Evolutionary conservation across 2,888 invertebrate genomes (phyloP), one percentile per base, ranked within the genome.

Genomic region (Pocota personata): DNA sequence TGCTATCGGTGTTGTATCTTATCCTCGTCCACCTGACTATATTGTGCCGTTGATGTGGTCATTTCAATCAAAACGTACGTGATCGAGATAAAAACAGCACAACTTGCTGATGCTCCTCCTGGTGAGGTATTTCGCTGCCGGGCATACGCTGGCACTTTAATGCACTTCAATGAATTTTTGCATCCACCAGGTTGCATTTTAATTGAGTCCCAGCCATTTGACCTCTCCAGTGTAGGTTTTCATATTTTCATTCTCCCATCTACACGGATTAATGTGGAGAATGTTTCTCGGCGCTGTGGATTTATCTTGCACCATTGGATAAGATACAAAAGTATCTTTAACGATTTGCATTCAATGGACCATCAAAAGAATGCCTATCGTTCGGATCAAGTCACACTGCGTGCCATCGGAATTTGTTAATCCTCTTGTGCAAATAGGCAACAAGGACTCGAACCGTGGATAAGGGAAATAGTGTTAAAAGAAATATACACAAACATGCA

Each of bases 341-440:
- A 37, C 43, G 27, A 84, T 84, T 80, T 75, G 71, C 84, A 71
- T 80, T 75, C 75, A 69, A 55, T 75, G 75, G 71, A 62, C 77
- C 77, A 52, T 72, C 71, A 58, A 58, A 66, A 67, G 60, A 66
- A 62, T 37, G 67, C 8, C 73, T 66, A 72, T 78, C 79, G 52
- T 57, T 66, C 10, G 58, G 66, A 79, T 79, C 83, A 66, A 58
- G 72, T 82, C 78, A 66, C 77, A 76, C 66, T 66, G 62, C 62
- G 48, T 64, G 77, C 48, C 69, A 27, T 67, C 14, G 48, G 43
- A 80, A 50, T n/a, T n/a, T n/a, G n/a, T n/a, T n/a, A n/a, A n/a
- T n/a, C n/a, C 10, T 30, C 32, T 55, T 37, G 66, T 71, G 43
- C 82, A 82, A 77, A 82, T 62, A 71, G 69, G 71, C 69, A 57